phyloP scores from a whole-genome alignment of 2,797 vertebrate species.

The Pseudochirops corinnae region DNA sequence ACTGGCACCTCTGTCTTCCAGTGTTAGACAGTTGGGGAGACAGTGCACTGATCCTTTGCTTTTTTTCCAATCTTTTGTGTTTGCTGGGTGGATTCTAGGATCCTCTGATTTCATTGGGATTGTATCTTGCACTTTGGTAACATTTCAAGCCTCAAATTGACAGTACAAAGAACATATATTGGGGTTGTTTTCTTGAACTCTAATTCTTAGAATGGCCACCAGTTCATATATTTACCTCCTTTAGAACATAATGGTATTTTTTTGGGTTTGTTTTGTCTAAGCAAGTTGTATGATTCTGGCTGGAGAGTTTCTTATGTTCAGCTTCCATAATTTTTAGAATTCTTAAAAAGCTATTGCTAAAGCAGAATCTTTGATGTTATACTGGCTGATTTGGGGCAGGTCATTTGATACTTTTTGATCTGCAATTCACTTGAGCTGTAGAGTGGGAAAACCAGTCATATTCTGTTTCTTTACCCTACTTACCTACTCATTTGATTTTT shows the following conservation, averaged over 20 bases:
- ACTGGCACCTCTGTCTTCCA: background rate
- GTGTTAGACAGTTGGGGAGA: background rate
- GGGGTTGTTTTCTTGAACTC: background rate
- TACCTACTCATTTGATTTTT: slow-evolving; percentile 3
- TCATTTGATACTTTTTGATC: slow-evolving; percentile 21
- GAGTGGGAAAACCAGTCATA: slow-evolving; percentile 15
- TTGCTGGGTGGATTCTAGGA: background rate
- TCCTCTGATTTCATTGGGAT: slow-evolving; percentile 34
- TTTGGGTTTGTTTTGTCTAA: slow-evolving; percentile 28
- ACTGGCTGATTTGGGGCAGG: background rate
- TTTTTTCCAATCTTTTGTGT: background rate
- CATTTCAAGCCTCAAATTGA: background rate
- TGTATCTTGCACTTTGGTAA: background rate
- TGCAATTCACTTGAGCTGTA: slow-evolving; percentile 11
- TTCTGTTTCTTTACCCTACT: background rate
- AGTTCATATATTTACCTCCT: background rate
- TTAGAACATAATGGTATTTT: background rate
- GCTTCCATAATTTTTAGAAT: slow-evolving; percentile 19
- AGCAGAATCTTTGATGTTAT: background rate
- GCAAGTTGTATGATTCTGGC: slow-evolving; percentile 41
- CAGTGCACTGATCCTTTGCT: background rate
- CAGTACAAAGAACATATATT: background rate
- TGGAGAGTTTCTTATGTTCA: slow-evolving; percentile 33
- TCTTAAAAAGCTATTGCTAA: background rate
- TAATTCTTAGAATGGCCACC: slow-evolving; percentile 7